Percentiles rank a stretch among this genome's conserved stretches.
These are phyloP conservation scores for Prenolepis imparis DNA, from an alignment of 2,888 invertebrate species.

Conservation along the genomic window DNA sequence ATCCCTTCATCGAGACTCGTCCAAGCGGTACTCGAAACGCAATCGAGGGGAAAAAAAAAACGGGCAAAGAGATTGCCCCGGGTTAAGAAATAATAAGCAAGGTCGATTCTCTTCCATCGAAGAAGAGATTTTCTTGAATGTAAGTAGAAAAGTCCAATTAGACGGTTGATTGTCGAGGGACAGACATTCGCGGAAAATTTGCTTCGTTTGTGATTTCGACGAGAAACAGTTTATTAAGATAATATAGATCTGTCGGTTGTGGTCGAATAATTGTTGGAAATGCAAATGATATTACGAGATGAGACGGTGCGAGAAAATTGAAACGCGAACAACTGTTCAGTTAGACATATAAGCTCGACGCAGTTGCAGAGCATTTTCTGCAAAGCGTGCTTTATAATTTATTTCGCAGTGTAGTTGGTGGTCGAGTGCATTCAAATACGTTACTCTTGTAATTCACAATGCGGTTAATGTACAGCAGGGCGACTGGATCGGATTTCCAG, in stretches of 20 bases:
- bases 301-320: background rate
- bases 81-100: conserved; percentile 59
- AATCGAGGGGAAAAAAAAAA: background rate
- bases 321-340: background rate
- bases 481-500: conserved; percentile 28
- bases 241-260: conserved; percentile 22
- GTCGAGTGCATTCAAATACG: background rate
- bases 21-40: background rate
- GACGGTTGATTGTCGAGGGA: conserved; percentile 1
- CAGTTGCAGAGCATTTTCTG: background rate
- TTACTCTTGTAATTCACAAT: conserved; percentile 52
- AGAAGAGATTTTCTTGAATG: conserved; percentile 24
- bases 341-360: background rate
- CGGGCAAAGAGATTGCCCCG: background rate
- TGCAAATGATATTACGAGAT: background rate
- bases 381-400: conserved; percentile 14
- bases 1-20: conserved; percentile 18
- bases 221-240: conserved; percentile 13
- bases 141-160: conserved; percentile 50
- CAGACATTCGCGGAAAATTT: conserved; percentile 17
- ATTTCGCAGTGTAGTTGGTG: background rate
- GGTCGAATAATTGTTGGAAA: background rate
- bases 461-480: conserved; percentile 29
- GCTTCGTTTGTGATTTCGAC: conserved; percentile 20
- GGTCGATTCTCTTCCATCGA: background rate